A percentile compares a stretch with the other conserved stretches of the same genome.
Evolutionary conservation across 2,113 vertebrate genomes (phyloP).

Genomic region (Greenwoodochromis staneri): DNA sequence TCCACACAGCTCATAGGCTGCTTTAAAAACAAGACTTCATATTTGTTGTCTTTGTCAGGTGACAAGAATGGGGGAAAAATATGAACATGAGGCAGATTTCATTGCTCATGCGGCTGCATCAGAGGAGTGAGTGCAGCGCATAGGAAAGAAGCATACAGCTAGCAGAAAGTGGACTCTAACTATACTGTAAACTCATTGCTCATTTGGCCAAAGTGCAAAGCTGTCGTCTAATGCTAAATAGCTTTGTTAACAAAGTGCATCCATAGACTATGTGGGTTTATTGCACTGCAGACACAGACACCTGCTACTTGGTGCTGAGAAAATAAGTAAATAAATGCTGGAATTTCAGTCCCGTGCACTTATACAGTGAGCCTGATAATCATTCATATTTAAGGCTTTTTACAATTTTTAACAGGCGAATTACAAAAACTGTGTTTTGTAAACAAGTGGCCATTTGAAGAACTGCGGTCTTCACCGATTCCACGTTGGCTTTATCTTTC

Average conservation of each 20-base stretch:
- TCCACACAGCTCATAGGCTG: neutral
- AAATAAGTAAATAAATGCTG: neutral
- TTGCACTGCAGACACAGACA: neutral
- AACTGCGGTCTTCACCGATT: rapidly evolving
- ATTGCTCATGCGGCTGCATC: neutral
- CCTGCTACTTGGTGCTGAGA: neutral
- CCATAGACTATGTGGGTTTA: rapidly evolving
- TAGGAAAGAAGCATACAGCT: neutral
- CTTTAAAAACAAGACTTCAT: neutral
- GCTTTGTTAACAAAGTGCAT: neutral
- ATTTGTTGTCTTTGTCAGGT: neutral
- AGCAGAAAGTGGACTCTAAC: neutral
- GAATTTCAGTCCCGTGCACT: neutral
- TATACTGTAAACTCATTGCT: neutral
- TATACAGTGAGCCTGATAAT: neutral
- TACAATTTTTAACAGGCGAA: neutral
- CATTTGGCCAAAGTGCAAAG: neutral
- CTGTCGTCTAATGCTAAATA: neutral
- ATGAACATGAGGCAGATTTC: neutral
- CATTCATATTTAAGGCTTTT: neutral
- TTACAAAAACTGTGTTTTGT: neutral
- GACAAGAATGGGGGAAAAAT: neutral
- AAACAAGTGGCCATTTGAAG: neutral
- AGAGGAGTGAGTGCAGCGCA: neutral
- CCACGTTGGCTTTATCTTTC: neutral